Base-by-base conservation (phyloP, 2,113 vertebrate genomes). In the Arvicanthis niloticus region DNA sequence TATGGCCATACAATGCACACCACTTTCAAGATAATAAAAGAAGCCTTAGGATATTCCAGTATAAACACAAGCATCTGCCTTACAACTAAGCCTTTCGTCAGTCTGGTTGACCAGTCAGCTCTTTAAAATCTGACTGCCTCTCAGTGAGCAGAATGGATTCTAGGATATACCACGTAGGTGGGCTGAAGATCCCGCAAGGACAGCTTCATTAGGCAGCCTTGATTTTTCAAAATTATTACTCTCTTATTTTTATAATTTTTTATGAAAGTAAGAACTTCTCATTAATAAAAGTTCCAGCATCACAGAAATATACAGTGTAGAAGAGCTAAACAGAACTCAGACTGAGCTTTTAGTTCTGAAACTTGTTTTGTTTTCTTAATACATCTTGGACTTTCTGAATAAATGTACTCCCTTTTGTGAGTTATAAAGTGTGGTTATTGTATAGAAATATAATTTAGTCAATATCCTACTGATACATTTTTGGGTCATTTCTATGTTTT, bases 231-330 rank as follows among this genome's bases (percentile, higher is more conserved):
- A 73, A 77, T 29, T 85, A 51, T 76, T 24, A 40, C 34, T 89
- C 40, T 88, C 53, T 93, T 85, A 82, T 78, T 95, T 76, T 77
- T 21, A 82, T 78, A 48, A 95, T 89, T 45, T 94, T 86, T 92
- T n/a, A 96, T 48, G 75, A 95, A 95, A 90, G 67, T 77, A 89
- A 26, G 45, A 89, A 92, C 4, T 88, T 16, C 42, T 95, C 11
- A 88, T 45, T 94, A 70, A 31, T 94, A 96, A 95, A 93, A 93
- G 93, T 73, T 82, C 16, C 92, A 95, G 89, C 70, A 91, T 72
- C 75, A 94, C 3, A 85, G 29, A 95, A 68, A 91, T 37, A 88
- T 34, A 91, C 22, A 72, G 70, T 58, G 34, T 82, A 42, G 31
- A 77, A 94, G 29, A 96, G 88, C 67, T 45, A 92, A 24, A 19